A percentile compares a stretch with the other conserved stretches of the same genome.
phyloP scores from a whole-genome alignment of 2,888 invertebrate species.

The Cecidostiba fungosa region DNA sequence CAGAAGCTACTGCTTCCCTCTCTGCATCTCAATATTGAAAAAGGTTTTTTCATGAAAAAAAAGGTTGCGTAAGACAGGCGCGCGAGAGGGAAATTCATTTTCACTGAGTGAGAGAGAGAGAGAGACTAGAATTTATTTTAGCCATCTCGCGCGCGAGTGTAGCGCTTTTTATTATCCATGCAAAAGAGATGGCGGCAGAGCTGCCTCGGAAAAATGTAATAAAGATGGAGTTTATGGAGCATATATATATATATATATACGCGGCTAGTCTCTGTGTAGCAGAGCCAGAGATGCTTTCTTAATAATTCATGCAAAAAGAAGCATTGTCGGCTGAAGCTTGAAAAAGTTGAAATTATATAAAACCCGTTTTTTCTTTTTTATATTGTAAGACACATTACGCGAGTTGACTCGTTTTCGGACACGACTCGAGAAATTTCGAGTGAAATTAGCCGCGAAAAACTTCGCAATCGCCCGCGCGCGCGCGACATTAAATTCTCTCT shows the following conservation, averaged over 20 bases:
- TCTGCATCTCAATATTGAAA: conserved; percentile 35
- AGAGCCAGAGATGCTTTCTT: conserved; percentile 1
- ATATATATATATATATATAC: background rate
- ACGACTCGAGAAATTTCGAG: background rate
- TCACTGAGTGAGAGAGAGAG: background rate
- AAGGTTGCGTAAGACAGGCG: background rate
- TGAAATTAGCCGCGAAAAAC: conserved; percentile 1
- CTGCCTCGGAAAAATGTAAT: conserved; percentile 27
- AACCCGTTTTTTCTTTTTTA: background rate
- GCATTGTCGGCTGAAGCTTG: background rate
- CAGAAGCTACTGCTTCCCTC: background rate
- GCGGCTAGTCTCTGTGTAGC: no score
- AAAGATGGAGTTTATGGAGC: conserved; percentile 20
- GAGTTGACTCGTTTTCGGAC: background rate
- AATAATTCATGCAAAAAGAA: conserved; percentile 35
- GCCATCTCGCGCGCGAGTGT: background rate
- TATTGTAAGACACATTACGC: background rate
- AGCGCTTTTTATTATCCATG: conserved; percentile 43
- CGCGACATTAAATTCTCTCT: conserved; percentile 1
- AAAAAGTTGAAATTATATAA: background rate
- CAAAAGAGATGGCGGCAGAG: conserved; percentile 14
- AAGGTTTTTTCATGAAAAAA: background rate
- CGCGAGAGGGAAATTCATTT: conserved; percentile 30
- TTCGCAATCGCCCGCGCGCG: conserved; percentile 17
- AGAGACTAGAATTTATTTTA: conserved; percentile 40